Evolutionary conservation across 2,113 vertebrate genomes (phyloP), one percentile per base, ranked within the genome.

Genomic region (Petrocephalus microphthalmus): DNA sequence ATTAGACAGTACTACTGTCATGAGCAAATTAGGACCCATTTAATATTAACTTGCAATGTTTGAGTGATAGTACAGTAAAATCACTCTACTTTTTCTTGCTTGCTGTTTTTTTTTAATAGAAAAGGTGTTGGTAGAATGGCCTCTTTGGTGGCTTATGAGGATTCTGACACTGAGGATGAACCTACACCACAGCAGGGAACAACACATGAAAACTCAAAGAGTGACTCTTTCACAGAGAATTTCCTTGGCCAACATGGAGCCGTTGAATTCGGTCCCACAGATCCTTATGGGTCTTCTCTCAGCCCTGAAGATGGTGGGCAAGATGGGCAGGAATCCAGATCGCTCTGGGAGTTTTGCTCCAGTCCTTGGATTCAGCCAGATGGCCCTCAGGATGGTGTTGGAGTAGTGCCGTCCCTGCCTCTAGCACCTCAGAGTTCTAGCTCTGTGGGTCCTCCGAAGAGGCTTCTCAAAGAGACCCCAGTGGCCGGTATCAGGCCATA

Each of bases 61-160:
- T 74, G 25, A 17, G 25, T 42, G 33, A 19, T 5, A 6, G 13
- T 5, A 67, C 10, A 29, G 13, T 42, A 78, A 37, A 17, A 37
- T 2, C 33, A 42, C 7, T 53, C 6, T 53, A 10, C 13, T 53
- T 53, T 78, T 87, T 8, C 22, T 49, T 49, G 13, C 0, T 22
- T 45, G 20, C 42, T 71, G 6, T 57, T 56, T 29, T 88, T 15
- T 57, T 17, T n/a, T n/a, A n/a, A 49, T 60, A 83, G 29, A 49
- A n/a, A 45, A 84, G 53, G 53, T 83, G 33, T 84, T 8, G 47
- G 87, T 20, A 90, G 87, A 88, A 98, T 99, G 98, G 95, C 94
- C 87, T 97, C 96, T 0, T 91, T 99, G 90, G 98, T 99, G 92
- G 96, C 96, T 54, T 99, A 99, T 88, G 97, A 98, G 2, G 96